A percentile compares a stretch with the other conserved stretches of the same genome.
These are phyloP conservation scores for Scolopax bukidnonensis DNA, from an alignment of 2,797 vertebrate species.

Conservation along the genomic window DNA sequence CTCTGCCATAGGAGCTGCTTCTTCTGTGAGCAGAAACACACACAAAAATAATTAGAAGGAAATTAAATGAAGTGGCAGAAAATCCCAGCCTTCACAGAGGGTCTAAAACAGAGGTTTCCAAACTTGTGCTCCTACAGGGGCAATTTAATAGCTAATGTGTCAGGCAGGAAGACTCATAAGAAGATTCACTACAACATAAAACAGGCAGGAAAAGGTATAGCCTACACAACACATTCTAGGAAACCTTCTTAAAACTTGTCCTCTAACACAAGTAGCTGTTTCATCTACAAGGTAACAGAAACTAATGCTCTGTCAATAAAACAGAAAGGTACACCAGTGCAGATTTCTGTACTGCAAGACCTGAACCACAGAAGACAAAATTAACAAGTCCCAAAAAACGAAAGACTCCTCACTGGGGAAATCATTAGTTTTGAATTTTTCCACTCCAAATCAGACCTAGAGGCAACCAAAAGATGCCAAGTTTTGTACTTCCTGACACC, in stretches of 20 bases:
- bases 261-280: not conserved
- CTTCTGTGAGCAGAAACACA: not conserved
- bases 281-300: not conserved
- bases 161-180: not conserved
- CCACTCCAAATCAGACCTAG: not conserved
- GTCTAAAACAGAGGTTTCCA: not conserved
- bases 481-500: not conserved
- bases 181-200: not conserved
- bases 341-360: not conserved
- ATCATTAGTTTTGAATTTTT: not conserved
- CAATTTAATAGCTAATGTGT: not conserved
- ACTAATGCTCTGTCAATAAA: not conserved
- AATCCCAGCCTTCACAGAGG: not conserved
- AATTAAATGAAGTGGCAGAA: not conserved
- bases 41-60: not conserved
- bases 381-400: not conserved
- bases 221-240: not conserved
- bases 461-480: not conserved
- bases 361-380: not conserved
- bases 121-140: not conserved
- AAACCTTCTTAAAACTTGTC: not conserved
- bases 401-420: not conserved
- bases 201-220: not conserved
- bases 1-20: constrained; percentile 77
- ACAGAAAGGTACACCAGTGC: not conserved